Evolutionary conservation across 2,888 invertebrate species (phyloP), one percentile per base, ranked within the genome.

Genomic region (Agrypnus murinus): DNA sequence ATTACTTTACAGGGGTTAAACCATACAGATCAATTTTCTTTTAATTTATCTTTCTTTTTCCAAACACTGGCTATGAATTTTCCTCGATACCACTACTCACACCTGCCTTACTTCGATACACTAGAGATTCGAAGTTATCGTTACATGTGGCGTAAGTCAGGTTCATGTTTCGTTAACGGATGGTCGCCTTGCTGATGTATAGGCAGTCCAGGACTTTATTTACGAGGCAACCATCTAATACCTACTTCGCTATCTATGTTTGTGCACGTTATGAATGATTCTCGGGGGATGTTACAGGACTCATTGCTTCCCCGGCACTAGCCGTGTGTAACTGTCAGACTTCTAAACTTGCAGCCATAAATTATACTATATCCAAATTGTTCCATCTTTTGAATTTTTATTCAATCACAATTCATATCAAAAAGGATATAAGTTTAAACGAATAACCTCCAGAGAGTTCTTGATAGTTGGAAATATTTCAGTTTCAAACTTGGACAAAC

Each of bases 131-230:
- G 59, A 15, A 53, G 38, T 60, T 67, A 50, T 67, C 34, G 50
- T 32, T 53, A 36, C 38, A 34, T 60, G 67, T 60, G 53, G 25
- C 25, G 53, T 36, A 67, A 60, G 60, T 53, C 34, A 40, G 60
- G 67, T 53, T 67, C 53, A 53, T 67, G 67, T 67, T 67, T 50
- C 89, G 80, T 78, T 77, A 78, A 75, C 78, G 77, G 81, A 80
- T 80, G 79, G 81, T 80, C 82, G 78, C 78, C 79, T 76, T 79
- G 75, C 81, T 81, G 81, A 82, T 81, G 79, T 81, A 81, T 80
- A 78, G 80, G 78, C 76, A 77, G 71, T 71, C 77, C 71, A 71
- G 62, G 76, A 76, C 79, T 79, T 81, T 82, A 82, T 82, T 82
- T 82, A 82, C 81, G 81, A 81, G 74, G 78, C 71, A 76, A 74